Percentiles rank a stretch among this genome's conserved stretches.
phyloP scores from a whole-genome alignment of 2,888 invertebrate genomes.

The Lissocephala sabroskyi region DNA sequence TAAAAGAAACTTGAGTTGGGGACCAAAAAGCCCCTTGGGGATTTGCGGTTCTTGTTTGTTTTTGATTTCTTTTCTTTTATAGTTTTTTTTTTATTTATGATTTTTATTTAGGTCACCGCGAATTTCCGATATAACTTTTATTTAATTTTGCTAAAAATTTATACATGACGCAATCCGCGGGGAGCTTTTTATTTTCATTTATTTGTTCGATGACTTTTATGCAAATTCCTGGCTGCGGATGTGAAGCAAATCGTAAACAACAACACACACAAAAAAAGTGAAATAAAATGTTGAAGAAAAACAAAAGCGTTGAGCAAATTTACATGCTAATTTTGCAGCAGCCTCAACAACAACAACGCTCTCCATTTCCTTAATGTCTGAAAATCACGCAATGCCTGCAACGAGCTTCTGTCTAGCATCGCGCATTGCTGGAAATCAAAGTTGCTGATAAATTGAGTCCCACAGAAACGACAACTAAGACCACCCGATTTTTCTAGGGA shows the following conservation, averaged over 20 bases:
- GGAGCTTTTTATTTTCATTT: neutral
- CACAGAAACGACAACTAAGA: conserved; percentile 2
- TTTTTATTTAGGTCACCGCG: too few relatives aligned
- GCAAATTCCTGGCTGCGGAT: conserved; percentile 5
- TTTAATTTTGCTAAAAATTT: too few relatives aligned
- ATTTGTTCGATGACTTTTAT: conserved; percentile 6
- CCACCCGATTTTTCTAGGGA: neutral
- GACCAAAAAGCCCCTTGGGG: too few relatives aligned
- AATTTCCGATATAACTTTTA: too few relatives aligned
- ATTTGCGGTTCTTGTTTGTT: too few relatives aligned
- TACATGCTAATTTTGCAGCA: neutral
- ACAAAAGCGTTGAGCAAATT: conserved; percentile 1
- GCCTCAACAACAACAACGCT: neutral
- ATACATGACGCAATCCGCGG: too few relatives aligned
- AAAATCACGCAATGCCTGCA: conserved; percentile 33
- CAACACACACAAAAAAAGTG: neutral
- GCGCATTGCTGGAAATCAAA: too few relatives aligned
- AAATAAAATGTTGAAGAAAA: conserved; percentile 4
- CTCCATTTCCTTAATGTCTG: conserved; percentile 50
- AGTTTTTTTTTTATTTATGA: too few relatives aligned
- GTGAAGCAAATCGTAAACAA: neutral
- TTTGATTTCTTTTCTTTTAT: too few relatives aligned
- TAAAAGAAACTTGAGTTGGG: too few relatives aligned
- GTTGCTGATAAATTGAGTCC: too few relatives aligned
- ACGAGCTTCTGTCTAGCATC: too few relatives aligned